phyloP scores from a whole-genome alignment of 2,113 vertebrate species.

The Pontoporia blainvillei region DNA sequence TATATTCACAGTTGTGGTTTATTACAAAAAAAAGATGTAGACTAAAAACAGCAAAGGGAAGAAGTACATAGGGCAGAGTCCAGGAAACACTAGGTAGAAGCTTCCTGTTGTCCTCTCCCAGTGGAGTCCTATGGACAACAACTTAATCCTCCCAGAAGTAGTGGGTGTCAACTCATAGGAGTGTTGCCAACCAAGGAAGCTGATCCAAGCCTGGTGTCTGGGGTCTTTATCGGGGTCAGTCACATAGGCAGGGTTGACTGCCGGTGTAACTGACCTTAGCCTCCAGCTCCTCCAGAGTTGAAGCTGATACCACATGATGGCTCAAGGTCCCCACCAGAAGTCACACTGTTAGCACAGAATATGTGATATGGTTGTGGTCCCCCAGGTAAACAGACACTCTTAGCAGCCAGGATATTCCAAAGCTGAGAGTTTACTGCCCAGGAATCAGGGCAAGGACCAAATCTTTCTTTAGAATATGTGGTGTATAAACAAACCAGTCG shows the following conservation, averaged over 20 bases:
- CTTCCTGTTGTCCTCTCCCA: background rate
- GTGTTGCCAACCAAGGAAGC: background rate
- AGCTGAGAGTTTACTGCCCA: background rate
- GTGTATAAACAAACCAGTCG: background rate
- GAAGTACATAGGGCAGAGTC: background rate
- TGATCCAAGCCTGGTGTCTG: background rate
- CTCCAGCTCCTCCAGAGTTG: background rate
- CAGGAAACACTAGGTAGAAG: background rate
- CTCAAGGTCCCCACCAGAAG: background rate
- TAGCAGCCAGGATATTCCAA: background rate
- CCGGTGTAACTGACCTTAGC: background rate
- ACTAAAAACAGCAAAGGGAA: background rate
- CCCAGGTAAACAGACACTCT: background rate
- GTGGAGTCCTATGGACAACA: background rate
- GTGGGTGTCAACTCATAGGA: background rate
- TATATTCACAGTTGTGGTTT: background rate
- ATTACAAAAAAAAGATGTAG: background rate
- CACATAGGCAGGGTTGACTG: background rate
- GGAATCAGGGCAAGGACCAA: background rate
- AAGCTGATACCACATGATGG: background rate
- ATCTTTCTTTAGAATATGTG: background rate
- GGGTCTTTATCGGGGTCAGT: background rate
- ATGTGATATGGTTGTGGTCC: background rate
- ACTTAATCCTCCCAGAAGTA: background rate
- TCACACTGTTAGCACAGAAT: background rate